These are phyloP conservation scores for Cheilosia scutellata DNA, from an alignment of 2,888 invertebrate genomes.

Conservation along the genomic window DNA sequence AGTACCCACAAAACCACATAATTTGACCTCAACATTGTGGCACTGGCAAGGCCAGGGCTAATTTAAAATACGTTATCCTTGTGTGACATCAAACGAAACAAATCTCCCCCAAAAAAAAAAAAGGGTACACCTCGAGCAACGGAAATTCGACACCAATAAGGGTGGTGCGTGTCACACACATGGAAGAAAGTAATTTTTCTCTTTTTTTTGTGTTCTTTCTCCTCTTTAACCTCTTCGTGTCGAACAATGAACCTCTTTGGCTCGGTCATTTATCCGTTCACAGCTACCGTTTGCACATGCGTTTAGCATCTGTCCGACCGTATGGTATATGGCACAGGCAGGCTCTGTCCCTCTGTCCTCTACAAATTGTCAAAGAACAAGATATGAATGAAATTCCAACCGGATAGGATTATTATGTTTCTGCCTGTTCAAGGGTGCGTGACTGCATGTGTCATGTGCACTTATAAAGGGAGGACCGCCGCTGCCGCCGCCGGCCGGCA, in stretches of 20 bases:
- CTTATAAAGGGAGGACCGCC: neutral
- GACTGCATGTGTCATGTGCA: slow-evolving; percentile 69
- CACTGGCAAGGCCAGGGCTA: neutral
- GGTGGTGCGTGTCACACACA: slow-evolving; percentile 62
- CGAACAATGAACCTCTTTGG: slow-evolving; percentile 55
- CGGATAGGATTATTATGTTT: slow-evolving; percentile 69
- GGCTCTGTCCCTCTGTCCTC: slow-evolving; percentile 24
- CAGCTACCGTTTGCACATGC: slow-evolving; percentile 66
- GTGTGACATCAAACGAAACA: neutral
- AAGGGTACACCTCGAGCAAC: neutral
- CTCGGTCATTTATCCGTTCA: slow-evolving; percentile 42
- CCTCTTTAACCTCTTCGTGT: slow-evolving; percentile 27
- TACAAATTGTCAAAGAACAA: slow-evolving; percentile 23
- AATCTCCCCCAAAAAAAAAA: neutral
- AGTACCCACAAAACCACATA: neutral
- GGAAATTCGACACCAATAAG: slow-evolving; percentile 51
- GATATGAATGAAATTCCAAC: slow-evolving; percentile 66
- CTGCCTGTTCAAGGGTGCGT: slow-evolving; percentile 68
- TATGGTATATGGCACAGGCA: slow-evolving; percentile 50
- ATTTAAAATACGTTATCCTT: slow-evolving; percentile 1
- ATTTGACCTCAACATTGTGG: slow-evolving; percentile 12
- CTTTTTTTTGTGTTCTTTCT: neutral
- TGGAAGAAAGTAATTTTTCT: slow-evolving; percentile 53
- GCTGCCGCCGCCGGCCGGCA: slow-evolving; percentile 22
- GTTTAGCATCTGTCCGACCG: slow-evolving; percentile 66